Conservation (phyloP, 2,888 invertebrate species). For the Masnerella sp. region DNA sequence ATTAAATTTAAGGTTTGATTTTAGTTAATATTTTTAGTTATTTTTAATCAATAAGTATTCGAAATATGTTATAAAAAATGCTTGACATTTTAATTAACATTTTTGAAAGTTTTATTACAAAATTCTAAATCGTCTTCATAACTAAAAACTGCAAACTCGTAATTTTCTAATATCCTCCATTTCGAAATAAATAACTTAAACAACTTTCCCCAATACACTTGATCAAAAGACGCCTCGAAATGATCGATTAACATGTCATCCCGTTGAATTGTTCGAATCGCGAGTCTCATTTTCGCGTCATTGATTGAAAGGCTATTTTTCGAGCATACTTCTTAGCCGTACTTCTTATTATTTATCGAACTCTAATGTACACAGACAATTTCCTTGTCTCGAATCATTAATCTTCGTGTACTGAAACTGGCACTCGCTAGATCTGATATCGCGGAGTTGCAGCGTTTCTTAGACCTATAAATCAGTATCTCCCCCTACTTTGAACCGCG, state of each 20-base stretch:
- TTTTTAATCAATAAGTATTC: no score
- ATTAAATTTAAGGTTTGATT: no score
- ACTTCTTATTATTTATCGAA: constrained; percentile 56
- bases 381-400: constrained; percentile 59
- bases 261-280: constrained; percentile 17
- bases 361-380: constrained; percentile 59
- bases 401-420: constrained; percentile 54
- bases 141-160: no score
- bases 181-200: no score
- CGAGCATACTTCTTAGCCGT: constrained; percentile 11
- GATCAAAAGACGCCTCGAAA: no score
- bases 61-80: no score
- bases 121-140: no score
- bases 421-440: constrained; percentile 56
- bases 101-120: no score
- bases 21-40: no score
- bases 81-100: no score
- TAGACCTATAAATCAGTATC: constrained; percentile 59
- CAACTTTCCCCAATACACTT: no score
- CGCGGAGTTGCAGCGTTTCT: constrained; percentile 50
- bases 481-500: constrained; percentile 40
- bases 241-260: constrained; percentile 45
- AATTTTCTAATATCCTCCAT: no score
- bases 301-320: constrained; percentile 54
- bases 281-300: constrained; percentile 36